These are phyloP conservation scores for Drosophila persimilis DNA, from an alignment of 1,140 invertebrate genomes.

Conservation along the genomic window DNA sequence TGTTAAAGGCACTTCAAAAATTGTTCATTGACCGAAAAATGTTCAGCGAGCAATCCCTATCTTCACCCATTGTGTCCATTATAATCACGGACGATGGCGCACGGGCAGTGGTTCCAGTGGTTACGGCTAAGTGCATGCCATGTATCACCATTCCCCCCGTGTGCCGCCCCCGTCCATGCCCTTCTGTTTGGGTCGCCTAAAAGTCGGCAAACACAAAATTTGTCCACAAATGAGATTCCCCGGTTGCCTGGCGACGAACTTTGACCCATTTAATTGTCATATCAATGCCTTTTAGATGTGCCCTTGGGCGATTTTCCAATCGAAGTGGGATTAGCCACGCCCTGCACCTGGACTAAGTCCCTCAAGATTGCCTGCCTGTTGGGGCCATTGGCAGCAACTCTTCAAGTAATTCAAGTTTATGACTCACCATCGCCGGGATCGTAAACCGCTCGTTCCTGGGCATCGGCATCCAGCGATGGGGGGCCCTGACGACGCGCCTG, in stretches of 20 bases:
- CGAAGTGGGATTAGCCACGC: conserved; percentile 11
- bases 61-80: conserved; percentile 5
- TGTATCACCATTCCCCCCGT: conserved; percentile 1
- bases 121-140: conserved; percentile 26
- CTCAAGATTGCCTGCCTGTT: background rate
- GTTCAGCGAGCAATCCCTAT: conserved; percentile 3
- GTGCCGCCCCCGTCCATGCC: background rate
- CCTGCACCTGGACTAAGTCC: background rate
- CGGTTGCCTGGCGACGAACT: background rate
- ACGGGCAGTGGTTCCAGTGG: background rate
- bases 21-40: conserved; percentile 69
- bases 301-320: background rate
- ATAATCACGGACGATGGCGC: background rate
- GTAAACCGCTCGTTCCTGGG: conserved; percentile 73
- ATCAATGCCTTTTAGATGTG: background rate
- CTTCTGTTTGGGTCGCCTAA: conserved; percentile 14
- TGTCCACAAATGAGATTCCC: background rate
- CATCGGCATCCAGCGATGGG: conserved; percentile 50
- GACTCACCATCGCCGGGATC: conserved; percentile 81
- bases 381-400: background rate
- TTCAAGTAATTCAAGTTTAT: conserved; percentile 43
- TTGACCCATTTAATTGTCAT: conserved; percentile 3
- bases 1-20: conserved; percentile 51
- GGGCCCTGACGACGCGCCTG: conserved; percentile 23
- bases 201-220: conserved; percentile 23